Conservation (phyloP, 2,113 vertebrate species). For the Vireo altiloquus region DNA sequence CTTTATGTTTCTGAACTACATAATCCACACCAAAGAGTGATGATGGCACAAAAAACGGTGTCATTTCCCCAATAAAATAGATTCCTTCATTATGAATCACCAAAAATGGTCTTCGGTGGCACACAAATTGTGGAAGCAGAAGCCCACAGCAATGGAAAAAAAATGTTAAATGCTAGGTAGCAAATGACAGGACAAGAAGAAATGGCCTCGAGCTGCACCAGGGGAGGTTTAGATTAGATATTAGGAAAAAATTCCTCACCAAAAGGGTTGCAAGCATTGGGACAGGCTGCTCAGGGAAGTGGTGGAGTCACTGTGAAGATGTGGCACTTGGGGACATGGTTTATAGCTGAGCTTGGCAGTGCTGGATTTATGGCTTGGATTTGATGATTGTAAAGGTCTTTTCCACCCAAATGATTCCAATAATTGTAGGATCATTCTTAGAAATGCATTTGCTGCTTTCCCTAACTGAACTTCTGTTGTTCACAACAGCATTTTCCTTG, state of each 20-base stretch:
- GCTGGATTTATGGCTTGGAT: background rate
- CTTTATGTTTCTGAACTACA: background rate
- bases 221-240: background rate
- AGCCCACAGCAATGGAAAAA: background rate
- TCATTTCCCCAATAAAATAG: background rate
- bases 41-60: background rate
- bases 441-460: background rate
- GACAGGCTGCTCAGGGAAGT: background rate
- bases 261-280: background rate
- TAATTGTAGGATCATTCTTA: background rate
- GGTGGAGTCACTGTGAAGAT: background rate
- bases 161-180: background rate
- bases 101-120: background rate
- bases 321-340: background rate
- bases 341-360: background rate
- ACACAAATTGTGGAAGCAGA: background rate
- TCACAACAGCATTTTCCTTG: background rate
- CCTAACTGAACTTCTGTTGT: background rate
- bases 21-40: background rate
- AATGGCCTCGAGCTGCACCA: background rate
- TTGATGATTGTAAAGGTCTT: background rate
- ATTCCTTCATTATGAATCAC: background rate
- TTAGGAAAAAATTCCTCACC: background rate
- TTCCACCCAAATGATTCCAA: background rate
- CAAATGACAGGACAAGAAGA: background rate